Percentiles rank a stretch among this genome's conserved stretches.
These are phyloP conservation scores for Mormyrus lacerda DNA, from an alignment of 2,113 vertebrate genomes.

Conservation along the genomic window DNA sequence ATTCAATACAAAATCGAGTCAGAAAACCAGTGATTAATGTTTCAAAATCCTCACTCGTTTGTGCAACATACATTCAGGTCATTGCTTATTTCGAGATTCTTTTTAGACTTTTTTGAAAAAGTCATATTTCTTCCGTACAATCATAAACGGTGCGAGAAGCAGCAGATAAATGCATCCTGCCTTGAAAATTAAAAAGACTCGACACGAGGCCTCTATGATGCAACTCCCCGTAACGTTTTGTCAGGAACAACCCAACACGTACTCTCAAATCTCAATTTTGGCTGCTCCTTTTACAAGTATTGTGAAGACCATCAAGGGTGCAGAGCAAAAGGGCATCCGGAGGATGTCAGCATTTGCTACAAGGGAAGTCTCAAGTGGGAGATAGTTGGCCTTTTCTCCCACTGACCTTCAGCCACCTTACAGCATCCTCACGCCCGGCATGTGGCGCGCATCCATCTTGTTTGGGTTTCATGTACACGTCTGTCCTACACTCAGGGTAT, in stretches of 20 bases:
- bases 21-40: neutral
- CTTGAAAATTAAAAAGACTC: slow-evolving; percentile 11
- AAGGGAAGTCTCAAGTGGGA: neutral
- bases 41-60: neutral
- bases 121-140: neutral
- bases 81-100: neutral
- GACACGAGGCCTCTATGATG: slow-evolving; percentile 29
- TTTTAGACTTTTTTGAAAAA: neutral
- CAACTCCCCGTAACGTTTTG: slow-evolving; percentile 26
- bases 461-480: neutral
- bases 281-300: neutral
- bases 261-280: neutral
- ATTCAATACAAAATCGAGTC: neutral
- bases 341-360: neutral
- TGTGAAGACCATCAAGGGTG: neutral
- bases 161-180: slow-evolving; percentile 10
- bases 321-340: neutral
- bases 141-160: neutral
- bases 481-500: neutral
- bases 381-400: neutral
- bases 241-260: neutral
- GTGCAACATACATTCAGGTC: neutral
- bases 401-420: neutral
- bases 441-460: neutral
- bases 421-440: neutral